phyloP scores from a whole-genome alignment of 2,113 vertebrate genomes.

The Nestor notabilis region DNA sequence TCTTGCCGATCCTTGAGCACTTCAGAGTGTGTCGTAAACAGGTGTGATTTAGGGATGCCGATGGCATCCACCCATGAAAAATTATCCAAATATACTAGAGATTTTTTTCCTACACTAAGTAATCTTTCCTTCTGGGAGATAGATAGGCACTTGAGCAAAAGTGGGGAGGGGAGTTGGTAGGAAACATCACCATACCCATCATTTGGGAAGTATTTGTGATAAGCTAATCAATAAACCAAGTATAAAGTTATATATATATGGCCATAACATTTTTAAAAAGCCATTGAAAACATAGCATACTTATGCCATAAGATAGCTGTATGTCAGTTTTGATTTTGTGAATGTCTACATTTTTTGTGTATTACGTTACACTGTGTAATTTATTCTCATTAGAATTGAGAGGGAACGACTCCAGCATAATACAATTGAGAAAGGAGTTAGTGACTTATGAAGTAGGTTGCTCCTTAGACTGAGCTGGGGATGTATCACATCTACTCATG shows the following conservation, averaged over 20 bases:
- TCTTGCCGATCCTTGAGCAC: neutral
- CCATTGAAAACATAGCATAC: neutral
- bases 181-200: neutral
- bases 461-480: neutral
- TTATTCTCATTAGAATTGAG: neutral
- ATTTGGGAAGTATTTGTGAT: neutral
- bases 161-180: neutral
- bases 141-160: neutral
- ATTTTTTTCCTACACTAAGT: neutral
- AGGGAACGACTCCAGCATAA: neutral
- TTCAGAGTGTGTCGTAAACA: neutral
- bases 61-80: neutral
- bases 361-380: neutral
- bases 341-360: neutral
- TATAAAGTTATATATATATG: neutral
- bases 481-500: neutral
- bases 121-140: neutral
- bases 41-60: fast-evolving
- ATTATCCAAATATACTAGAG: neutral
- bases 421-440: neutral
- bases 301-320: neutral
- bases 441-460: neutral
- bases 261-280: neutral
- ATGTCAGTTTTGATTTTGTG: neutral
- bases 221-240: neutral